These are phyloP conservation scores for Hydrophis major DNA, from an alignment of 2,797 vertebrate species.

Conservation along the genomic window DNA sequence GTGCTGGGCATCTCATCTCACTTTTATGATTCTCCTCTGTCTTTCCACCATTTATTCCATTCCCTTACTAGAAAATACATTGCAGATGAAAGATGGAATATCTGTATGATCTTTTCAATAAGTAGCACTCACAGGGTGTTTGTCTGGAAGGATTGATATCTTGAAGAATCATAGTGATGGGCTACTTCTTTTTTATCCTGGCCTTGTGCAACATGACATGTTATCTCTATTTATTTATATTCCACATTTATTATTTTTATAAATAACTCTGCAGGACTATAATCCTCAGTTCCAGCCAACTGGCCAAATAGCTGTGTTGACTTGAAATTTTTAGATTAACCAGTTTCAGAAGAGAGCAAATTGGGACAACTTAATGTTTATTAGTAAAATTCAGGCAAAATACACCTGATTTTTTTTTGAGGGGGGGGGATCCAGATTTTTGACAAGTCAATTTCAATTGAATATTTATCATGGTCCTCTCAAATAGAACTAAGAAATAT, in stretches of 20 bases:
- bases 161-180: background rate
- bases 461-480: background rate
- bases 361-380: background rate
- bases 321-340: background rate
- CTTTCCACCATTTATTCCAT: background rate
- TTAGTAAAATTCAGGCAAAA: background rate
- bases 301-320: background rate
- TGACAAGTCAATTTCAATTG: background rate
- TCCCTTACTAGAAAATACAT: background rate
- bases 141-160: background rate
- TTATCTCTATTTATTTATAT: background rate
- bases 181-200: background rate
- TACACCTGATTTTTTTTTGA: background rate
- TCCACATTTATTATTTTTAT: background rate
- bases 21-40: background rate
- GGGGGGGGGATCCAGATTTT: background rate
- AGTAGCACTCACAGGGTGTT: background rate
- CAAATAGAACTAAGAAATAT: background rate
- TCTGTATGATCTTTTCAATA: background rate
- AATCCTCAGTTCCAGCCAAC: background rate
- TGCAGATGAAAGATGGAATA: background rate
- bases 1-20: background rate
- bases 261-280: background rate
- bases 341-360: background rate
- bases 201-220: background rate